Evolutionary conservation across 2,888 invertebrate species (phyloP), one percentile per base, ranked within the genome.

Genomic region (Abrostola triplasia): DNA sequence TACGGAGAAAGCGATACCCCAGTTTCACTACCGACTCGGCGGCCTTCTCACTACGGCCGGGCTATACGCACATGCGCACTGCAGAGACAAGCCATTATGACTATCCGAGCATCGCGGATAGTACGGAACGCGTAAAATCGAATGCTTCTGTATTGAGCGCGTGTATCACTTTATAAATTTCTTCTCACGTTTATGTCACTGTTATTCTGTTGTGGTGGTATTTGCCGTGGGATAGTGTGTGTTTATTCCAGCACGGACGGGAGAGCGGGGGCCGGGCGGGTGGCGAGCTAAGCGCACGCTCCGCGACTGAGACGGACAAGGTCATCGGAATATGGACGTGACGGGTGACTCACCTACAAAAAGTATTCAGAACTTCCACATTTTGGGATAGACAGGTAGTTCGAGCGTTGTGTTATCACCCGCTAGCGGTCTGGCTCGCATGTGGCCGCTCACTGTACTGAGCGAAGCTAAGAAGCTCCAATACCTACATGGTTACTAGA

Each of bases 1-100:
- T 72, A 11, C 55, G 63, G 73, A 78, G 66, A 52, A 61, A 69
- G 60, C 52, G 36, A 41, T 35, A 53, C 56, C 52, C 52, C 68
- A 68, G 76, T 61, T 66, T 75, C 76, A 77, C 73, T 76, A 63
- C 66, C 38, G 62, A 50, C 49, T 59, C 12, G 52, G 41, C 59
- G 58, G 63, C 55, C 71, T 74, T 76, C 73, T 77, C 36, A 67
- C 78, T 77, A 64, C 64, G 55, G 65, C 58, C 67, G 82, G 69
- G 59, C 85, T 71, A 38, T 53, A 37, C 57, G 81, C 85, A 85
- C 89, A 89, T 89, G 90, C 90, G 89, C 88, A 82, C 52, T 76
- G 44, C 38, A 49, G 60, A 57, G 56, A 53, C 67, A 58, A 62
- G 58, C 52, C 64, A 73, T 65, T 64, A 64, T 64, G 60, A 61